Evolutionary conservation across 2,888 invertebrate genomes (phyloP).

Genomic region (Pedicia rivosa): DNA sequence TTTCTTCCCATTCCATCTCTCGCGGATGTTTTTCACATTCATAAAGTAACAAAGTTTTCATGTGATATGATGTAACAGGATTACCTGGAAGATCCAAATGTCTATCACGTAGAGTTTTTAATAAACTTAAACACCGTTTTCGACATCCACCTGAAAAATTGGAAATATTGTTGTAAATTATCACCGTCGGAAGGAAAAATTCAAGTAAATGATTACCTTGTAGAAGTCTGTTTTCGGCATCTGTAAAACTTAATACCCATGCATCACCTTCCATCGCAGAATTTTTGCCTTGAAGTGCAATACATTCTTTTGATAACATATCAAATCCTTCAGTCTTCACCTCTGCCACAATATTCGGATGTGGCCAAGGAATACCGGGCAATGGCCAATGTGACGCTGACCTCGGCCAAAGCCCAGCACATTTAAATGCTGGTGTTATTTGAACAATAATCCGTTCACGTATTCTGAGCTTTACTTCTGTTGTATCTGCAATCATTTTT

Average conservation of each 20-base stretch:
- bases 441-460: slow-evolving; percentile 85
- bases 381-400: slow-evolving; percentile 91
- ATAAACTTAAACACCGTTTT: slow-evolving; percentile 69
- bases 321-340: slow-evolving; percentile 95
- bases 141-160: slow-evolving; percentile 49
- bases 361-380: slow-evolving; percentile 85
- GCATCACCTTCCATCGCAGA: slow-evolving; percentile 92
- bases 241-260: slow-evolving; percentile 83
- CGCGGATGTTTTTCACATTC: slow-evolving; percentile 94
- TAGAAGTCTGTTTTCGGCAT: slow-evolving; percentile 80
- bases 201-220: slow-evolving; percentile 36
- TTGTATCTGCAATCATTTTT: slow-evolving; percentile 90
- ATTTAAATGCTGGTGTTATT: slow-evolving; percentile 90
- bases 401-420: slow-evolving; percentile 86
- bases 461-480: slow-evolving; percentile 81
- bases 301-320: slow-evolving; percentile 75
- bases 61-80: slow-evolving; percentile 82
- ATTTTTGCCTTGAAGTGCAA: slow-evolving; percentile 71
- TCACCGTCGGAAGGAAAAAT: background rate
- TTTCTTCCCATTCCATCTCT: slow-evolving; percentile 90
- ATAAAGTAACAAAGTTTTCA: slow-evolving; percentile 78
- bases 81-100: slow-evolving; percentile 80
- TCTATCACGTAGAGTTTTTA: slow-evolving; percentile 81
- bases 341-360: slow-evolving; percentile 80
- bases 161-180: background rate